Conservation (phyloP, 2,797 vertebrate species). For the Enteromius thamalakanensis region DNA sequence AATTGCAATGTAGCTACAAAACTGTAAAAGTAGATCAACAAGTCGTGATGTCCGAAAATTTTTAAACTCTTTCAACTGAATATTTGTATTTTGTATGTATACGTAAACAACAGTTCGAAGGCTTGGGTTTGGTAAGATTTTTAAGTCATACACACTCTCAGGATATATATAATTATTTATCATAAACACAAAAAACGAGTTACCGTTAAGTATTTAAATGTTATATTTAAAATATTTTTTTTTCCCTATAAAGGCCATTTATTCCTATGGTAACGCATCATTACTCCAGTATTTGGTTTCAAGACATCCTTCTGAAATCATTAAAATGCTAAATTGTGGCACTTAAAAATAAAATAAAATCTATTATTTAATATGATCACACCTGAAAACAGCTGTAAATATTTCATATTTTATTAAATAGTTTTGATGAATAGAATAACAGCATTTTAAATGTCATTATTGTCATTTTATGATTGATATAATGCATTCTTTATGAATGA, state of each 20-base stretch:
- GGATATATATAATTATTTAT: no score
- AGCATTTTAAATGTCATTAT: no score
- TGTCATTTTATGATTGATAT: no score
- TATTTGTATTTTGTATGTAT: neutral
- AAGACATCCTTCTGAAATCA: neutral
- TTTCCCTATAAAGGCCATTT: neutral
- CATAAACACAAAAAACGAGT: neutral
- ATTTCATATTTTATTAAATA: no score
- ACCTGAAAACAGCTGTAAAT: neutral
- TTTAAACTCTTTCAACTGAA: neutral
- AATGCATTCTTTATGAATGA: no score
- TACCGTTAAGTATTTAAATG: neutral
- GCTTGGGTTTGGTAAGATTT: neutral
- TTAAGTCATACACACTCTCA: neutral
- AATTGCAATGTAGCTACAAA: neutral
- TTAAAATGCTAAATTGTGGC: neutral
- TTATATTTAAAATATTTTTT: neutral
- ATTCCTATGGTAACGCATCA: neutral
- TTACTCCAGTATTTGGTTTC: neutral
- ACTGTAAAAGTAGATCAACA: neutral
- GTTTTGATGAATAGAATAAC: neutral
- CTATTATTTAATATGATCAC: neutral
- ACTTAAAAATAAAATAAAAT: neutral
- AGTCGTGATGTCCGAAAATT: neutral
- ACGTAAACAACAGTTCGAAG: neutral